A percentile compares a stretch with the other conserved stretches of the same genome.
These are phyloP conservation scores for Cryptomyrus ogoouensis DNA, from an alignment of 2,113 vertebrate species.

Conservation along the genomic window DNA sequence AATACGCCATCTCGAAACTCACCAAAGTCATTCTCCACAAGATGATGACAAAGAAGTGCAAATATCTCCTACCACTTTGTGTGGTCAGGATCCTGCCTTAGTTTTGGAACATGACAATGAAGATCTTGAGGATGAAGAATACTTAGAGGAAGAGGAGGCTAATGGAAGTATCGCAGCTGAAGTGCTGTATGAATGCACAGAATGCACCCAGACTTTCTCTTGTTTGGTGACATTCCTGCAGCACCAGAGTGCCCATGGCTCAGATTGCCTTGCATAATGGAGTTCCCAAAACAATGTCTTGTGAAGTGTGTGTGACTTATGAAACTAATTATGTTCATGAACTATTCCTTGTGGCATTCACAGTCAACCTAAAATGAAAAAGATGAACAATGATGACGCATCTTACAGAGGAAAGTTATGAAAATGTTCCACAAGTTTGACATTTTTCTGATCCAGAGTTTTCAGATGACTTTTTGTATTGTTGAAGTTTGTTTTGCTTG, in stretches of 20 bases:
- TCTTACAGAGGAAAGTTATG: neutral
- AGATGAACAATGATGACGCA: neutral
- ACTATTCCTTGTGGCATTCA: neutral
- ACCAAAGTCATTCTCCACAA: conserved; percentile 35
- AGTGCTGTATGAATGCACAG: conserved; percentile 58
- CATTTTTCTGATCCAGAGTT: conserved; percentile 6
- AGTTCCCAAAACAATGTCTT: neutral
- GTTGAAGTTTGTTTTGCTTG: conserved; percentile 4
- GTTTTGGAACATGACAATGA: conserved; percentile 40
- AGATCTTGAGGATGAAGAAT: conserved; percentile 35
- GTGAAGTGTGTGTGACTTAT: conserved; percentile 3
- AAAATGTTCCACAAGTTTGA: neutral
- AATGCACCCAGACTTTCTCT: conserved; percentile 59
- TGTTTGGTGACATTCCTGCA: conserved; percentile 58
- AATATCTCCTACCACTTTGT: conserved; percentile 22
- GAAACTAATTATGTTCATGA: neutral
- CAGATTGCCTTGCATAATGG: conserved; percentile 41
- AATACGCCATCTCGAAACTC: conserved; percentile 53
- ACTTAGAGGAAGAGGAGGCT: conserved; percentile 27
- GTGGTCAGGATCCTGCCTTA: conserved; percentile 17
- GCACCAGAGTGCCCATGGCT: conserved; percentile 59
- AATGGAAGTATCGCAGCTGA: conserved; percentile 34
- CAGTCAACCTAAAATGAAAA: neutral
- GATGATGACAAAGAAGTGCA: conserved; percentile 30
- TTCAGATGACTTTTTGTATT: conserved; percentile 11